A percentile compares a stretch with the other conserved stretches of the same genome.
These are phyloP conservation scores for Brachypteracias leptosomus DNA, from an alignment of 2,113 vertebrate genomes.

Conservation along the genomic window DNA sequence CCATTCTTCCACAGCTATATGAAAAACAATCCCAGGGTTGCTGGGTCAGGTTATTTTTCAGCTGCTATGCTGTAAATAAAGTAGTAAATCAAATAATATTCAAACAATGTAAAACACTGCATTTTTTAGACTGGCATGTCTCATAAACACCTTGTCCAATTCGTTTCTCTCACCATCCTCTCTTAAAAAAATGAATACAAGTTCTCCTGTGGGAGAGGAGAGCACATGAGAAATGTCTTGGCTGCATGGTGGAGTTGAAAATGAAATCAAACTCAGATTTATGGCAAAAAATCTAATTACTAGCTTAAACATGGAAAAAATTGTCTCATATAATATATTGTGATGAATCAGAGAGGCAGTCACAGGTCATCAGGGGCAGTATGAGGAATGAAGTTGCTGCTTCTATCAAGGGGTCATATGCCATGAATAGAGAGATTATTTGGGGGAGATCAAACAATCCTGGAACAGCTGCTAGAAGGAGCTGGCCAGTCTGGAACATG, in stretches of 20 bases:
- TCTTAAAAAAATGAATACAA: not conserved
- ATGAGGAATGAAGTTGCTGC: not conserved
- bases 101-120: slow-evolving; percentile 22
- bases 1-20: not conserved
- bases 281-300: slow-evolving; percentile 4
- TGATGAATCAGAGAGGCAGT: slow-evolving; percentile 47
- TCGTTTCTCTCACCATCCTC: slow-evolving; percentile 4
- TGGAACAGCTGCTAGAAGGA: not conserved
- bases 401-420: not conserved
- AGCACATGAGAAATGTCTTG: slow-evolving; percentile 7
- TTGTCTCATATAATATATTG: slow-evolving; percentile 44
- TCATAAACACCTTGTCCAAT: slow-evolving; percentile 49
- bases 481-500: not conserved
- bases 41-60: slow-evolving; percentile 46
- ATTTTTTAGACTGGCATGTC: slow-evolving; percentile 13
- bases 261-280: slow-evolving; percentile 46
- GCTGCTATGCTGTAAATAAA: slow-evolving; percentile 41
- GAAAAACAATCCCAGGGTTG: slow-evolving; percentile 12
- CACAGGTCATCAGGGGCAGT: not conserved
- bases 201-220: not conserved
- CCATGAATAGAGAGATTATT: not conserved
- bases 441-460: not conserved
- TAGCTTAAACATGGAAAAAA: slow-evolving; percentile 35
- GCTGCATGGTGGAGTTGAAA: not conserved
- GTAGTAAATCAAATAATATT: slow-evolving; percentile 49